Base-by-base conservation (phyloP, 2,113 vertebrate genomes). In the Ammodytes dubius region DNA sequence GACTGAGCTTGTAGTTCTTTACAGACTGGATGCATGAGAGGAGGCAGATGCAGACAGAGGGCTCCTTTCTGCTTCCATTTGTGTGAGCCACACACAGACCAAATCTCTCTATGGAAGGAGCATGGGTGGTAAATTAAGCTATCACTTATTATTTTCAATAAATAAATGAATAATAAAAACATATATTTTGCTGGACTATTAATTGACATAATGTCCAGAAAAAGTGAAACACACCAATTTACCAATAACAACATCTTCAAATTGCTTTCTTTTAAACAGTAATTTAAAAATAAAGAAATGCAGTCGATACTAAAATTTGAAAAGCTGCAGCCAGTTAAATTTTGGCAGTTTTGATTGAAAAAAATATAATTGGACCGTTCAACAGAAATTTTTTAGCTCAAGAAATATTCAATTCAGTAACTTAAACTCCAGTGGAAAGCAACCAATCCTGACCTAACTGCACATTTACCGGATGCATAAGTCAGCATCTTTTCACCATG, bases 1-100 rank as follows among this genome's bases (percentile, higher is more conserved):
- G 72, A 70, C 42, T 4, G 50, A 80, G 73, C 53, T 42, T 35
- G 63, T 70, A 87, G 61, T 71, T 77, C 66, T 83, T 70, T 70
- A 64, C 6, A 52, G 68, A 86, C 77, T n/a, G n/a, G 69, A 82
- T 61, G 75, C 61, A 71, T 68, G 70, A 88, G 46, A 64, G 17
- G 12, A 59, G 59, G 70, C 4, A 17, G 37, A 49, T 68, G 56
- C 66, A 70, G 56, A 66, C 59, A n/a, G 39, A 65, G 57, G 47
- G 49, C 37, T 0, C 37, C 27, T 27, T 58, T 77, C 58, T 39
- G 50, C 50, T 70, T 79, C 58, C 14, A 59, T 80, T 76, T 83
- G 53, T 61, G 40, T 53, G 67, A 77, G 9, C 59, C 39, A 49
- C 52, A 58, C n/a, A 40, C 6, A 19, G 49, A 49, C 45, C 37